Base-by-base conservation (phyloP, 2,797 vertebrate genomes). In the Poeciliopsis presidionis region DNA sequence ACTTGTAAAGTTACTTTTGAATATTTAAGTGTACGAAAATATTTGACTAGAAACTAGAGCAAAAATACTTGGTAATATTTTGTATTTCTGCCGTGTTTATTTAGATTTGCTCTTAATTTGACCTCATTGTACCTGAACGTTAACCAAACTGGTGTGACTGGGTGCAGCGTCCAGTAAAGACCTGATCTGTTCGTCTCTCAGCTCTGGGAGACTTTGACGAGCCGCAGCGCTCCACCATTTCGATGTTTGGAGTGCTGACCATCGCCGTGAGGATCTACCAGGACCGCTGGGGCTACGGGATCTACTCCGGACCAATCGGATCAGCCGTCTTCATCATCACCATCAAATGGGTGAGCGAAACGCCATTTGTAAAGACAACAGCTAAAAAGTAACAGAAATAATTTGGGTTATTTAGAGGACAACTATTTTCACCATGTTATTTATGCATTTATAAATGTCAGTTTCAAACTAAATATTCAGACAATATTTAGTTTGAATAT, bases 171-270 rank as follows among this genome's bases (percentile, higher is more conserved):
- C 63, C 33, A 22, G 28, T 11, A 63, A 63, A 65, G 33, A 65
- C 41, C 5, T 70, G 22, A 14, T n/a, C 2, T 0, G 11, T 76
- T 55, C 39, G 14, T 46, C 70, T 25, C 77, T 39, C 86, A 99
- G 98, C 98, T 12, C 94, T 99, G 85, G 98, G 97, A 0, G 98
- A 99, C 92, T 99, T 99, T 1, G 98, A 99, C 0, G 98, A 99
- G 33, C 98, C 98, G 0, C 97, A 97, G 90, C 94, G 97, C 45
- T 99, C 98, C 0, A 97, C 96, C 0, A 89, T 98, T 0, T 86
- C 96, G 87, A 99, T 99, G 97, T 97, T 99, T 0, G 98, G 98
- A 0, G 97, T 97, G 36, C 88, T 99, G 91, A 98, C 96, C 83
- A 96, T 96, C 0, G 98, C 96, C 0, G 96, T 99, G 75, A 95